These are phyloP conservation scores for Tetramorium bicarinatum DNA, from an alignment of 2,888 invertebrate species.

Conservation along the genomic window DNA sequence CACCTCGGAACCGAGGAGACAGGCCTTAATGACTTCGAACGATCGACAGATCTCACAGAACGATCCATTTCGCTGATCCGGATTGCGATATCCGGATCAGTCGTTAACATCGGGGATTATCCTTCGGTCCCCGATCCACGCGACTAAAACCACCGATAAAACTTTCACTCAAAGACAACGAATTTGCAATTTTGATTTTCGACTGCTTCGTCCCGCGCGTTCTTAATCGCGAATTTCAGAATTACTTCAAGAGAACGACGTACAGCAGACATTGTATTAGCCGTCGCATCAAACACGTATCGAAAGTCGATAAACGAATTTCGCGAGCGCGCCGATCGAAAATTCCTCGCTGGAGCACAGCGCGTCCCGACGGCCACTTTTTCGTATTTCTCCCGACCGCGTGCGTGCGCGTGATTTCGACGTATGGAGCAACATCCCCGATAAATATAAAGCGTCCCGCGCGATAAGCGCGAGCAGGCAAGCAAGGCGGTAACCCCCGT, in stretches of 20 bases:
- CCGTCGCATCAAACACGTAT: neutral
- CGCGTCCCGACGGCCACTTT: neutral
- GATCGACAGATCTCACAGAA: constrained; percentile 15
- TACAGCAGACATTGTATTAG: neutral
- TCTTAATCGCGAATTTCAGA: neutral
- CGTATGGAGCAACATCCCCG: constrained; percentile 31
- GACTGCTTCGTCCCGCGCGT: neutral
- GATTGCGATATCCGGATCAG: constrained; percentile 21
- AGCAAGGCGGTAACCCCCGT: constrained; percentile 25
- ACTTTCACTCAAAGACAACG: neutral
- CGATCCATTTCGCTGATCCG: constrained; percentile 25
- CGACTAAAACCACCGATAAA: neutral
- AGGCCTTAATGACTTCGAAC: constrained; percentile 39
- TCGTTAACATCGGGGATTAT: constrained; percentile 1
- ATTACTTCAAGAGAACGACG: constrained; percentile 14
- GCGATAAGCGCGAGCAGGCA: constrained; percentile 61
- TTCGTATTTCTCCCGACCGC: constrained; percentile 49
- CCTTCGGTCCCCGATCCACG: neutral
- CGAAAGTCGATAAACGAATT: constrained; percentile 49
- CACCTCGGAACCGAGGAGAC: constrained; percentile 32
- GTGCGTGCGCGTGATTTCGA: constrained; percentile 63
- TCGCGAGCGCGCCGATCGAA: constrained; percentile 25
- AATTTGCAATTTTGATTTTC: constrained; percentile 3
- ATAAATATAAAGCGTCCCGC: constrained; percentile 24
- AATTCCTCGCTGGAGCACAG: constrained; percentile 4